Percentiles rank a stretch among this genome's conserved stretches.
phyloP scores from a whole-genome alignment of 2,113 vertebrate genomes.

The Podarcis cretensis region DNA sequence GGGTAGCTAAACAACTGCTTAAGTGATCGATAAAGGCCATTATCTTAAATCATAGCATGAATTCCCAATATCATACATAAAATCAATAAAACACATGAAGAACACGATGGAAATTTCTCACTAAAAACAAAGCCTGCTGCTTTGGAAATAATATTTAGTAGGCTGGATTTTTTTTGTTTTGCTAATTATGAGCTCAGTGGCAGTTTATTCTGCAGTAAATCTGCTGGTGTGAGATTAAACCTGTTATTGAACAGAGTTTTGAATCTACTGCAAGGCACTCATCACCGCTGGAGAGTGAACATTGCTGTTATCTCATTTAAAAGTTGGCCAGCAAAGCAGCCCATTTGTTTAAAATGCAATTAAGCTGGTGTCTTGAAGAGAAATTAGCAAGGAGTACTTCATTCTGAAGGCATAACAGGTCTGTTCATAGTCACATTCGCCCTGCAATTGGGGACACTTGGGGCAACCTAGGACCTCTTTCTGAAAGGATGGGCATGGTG shows the following conservation, averaged over 20 bases:
- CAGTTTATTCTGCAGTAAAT: constrained; percentile 88
- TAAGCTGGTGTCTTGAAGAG: constrained; percentile 90
- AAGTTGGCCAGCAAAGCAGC: constrained; percentile 91
- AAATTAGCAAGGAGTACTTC: constrained; percentile 91
- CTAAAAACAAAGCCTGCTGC: constrained; percentile 90
- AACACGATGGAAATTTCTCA: constrained; percentile 89
- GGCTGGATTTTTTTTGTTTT: constrained; percentile 75
- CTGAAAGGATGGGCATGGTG: constrained; percentile 1
- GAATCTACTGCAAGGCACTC: constrained; percentile 87
- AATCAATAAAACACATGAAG: constrained; percentile 92
- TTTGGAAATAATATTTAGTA: constrained; percentile 92
- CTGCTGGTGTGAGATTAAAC: constrained; percentile 89
- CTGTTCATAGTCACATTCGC: constrained; percentile 87
- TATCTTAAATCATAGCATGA: constrained; percentile 94
- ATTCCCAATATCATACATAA: constrained; percentile 95
- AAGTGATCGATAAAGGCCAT: constrained; percentile 97
- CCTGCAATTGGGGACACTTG: constrained; percentile 85
- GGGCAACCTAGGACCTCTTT: constrained; percentile 65
- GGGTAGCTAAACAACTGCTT: constrained; percentile 95
- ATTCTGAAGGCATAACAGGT: constrained; percentile 89
- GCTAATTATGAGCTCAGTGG: constrained; percentile 89
- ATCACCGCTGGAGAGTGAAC: constrained; percentile 92
- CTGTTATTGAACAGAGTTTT: constrained; percentile 90
- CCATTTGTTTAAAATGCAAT: constrained; percentile 98
- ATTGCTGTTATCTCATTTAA: constrained; percentile 91